These are phyloP conservation scores for Acestrorhynchus altus DNA, from an alignment of 2,797 vertebrate species.

Conservation along the genomic window DNA sequence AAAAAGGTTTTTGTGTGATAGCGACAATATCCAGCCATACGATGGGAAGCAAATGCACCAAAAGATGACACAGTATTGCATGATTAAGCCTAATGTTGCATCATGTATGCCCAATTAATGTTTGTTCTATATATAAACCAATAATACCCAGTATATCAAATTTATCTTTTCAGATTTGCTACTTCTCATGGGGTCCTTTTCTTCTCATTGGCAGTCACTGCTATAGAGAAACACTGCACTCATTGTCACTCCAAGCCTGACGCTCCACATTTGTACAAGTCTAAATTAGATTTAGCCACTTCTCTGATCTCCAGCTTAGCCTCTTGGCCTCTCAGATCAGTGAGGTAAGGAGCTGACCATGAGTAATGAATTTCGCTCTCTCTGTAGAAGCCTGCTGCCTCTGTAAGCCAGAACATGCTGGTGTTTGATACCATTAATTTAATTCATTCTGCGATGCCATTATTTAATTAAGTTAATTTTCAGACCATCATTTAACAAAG, in stretches of 20 bases:
- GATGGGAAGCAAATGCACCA: neutral
- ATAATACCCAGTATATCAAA: neutral
- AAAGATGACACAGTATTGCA: neutral
- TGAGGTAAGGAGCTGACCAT: conserved; percentile 9
- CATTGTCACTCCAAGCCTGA: neutral
- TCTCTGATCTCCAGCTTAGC: conserved; percentile 16
- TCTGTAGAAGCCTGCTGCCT: neutral
- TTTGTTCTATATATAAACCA: neutral
- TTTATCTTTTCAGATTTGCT: neutral
- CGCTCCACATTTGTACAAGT: neutral
- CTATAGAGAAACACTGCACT: conserved; percentile 4
- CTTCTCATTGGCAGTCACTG: neutral
- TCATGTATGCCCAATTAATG: neutral
- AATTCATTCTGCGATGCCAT: neutral
- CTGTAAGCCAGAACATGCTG: conserved; percentile 1
- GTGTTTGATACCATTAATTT: conserved; percentile 4
- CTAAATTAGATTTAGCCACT: conserved; percentile 23
- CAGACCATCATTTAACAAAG: neutral
- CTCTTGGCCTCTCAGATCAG: conserved; percentile 19
- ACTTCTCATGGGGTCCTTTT: too few relatives aligned
- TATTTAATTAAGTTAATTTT: conserved; percentile 2
- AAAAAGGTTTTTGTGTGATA: too few relatives aligned
- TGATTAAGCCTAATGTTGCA: neutral
- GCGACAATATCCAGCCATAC: too few relatives aligned
- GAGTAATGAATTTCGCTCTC: neutral